phyloP scores from a whole-genome alignment of 2,888 invertebrate species.

The Mesopsocus fuscifrons region DNA sequence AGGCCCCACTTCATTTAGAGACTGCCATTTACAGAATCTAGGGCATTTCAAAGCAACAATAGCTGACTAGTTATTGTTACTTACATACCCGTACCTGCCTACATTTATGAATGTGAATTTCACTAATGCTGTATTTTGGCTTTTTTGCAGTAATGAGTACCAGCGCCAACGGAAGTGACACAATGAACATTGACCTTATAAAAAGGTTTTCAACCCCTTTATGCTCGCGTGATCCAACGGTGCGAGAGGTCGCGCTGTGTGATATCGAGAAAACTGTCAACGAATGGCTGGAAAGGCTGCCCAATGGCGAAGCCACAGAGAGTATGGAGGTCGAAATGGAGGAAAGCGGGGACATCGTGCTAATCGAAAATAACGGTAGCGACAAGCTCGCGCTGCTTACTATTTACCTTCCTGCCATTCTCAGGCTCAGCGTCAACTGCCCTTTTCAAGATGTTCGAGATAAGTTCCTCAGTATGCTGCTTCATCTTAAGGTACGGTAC shows the following conservation, averaged over 20 bases:
- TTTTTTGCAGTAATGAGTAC: no score
- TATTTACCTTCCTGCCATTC: slow-evolving; percentile 34
- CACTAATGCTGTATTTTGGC: no score
- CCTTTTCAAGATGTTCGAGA: slow-evolving; percentile 38
- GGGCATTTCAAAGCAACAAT: no score
- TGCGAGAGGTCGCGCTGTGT: slow-evolving; percentile 30
- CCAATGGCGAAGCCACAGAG: slow-evolving; percentile 19
- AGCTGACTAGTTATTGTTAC: no score
- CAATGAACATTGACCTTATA: slow-evolving; percentile 27
- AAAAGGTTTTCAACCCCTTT: slow-evolving; percentile 31
- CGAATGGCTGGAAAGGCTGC: slow-evolving; percentile 29
- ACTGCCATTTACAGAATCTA: no score
- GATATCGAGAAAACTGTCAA: slow-evolving; percentile 32
- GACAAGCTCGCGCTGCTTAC: slow-evolving; percentile 32
- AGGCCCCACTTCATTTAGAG: no score
- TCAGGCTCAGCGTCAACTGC: slow-evolving; percentile 35
- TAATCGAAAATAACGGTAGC: slow-evolving; percentile 23
- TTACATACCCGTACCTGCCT: no score
- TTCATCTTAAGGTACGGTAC: slow-evolving; percentile 33
- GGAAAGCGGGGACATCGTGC: slow-evolving; percentile 16
- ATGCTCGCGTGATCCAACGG: slow-evolving; percentile 31
- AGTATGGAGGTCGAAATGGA: slow-evolving; percentile 20
- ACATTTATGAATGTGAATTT: no score
- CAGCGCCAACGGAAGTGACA: background rate
- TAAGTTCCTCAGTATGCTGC: slow-evolving; percentile 34